Conservation (phyloP, 1,140 invertebrate species). For the Bombus turneri region DNA sequence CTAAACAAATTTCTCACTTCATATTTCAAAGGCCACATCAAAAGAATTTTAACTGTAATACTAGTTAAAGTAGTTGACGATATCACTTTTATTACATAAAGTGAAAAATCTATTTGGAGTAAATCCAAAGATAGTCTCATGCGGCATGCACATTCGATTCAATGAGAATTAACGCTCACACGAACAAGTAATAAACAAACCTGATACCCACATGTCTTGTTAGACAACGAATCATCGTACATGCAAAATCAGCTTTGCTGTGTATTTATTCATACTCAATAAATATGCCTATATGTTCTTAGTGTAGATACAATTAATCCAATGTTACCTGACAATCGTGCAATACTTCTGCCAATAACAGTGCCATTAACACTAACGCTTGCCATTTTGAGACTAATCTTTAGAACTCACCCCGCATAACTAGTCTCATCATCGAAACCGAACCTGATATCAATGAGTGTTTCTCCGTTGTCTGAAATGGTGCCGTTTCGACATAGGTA, state of each 20-base stretch:
- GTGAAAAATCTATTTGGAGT: background rate
- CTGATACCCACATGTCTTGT: background rate
- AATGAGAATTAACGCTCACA: no score
- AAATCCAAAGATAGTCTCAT: slow-evolving; percentile 65
- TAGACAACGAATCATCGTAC: background rate
- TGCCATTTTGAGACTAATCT: slow-evolving; percentile 47
- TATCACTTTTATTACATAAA: background rate
- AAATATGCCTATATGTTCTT: background rate
- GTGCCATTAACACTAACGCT: background rate
- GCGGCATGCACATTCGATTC: slow-evolving; percentile 3
- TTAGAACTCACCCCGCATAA: slow-evolving; percentile 59
- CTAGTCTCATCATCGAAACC: slow-evolving; percentile 34
- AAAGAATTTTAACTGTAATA: background rate
- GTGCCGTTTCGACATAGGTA: slow-evolving; percentile 87
- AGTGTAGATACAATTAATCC: background rate
- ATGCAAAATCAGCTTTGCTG: background rate
- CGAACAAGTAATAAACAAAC: background rate
- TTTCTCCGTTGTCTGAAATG: slow-evolving; percentile 87
- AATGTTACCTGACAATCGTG: background rate
- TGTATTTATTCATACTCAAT: background rate
- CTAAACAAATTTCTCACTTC: background rate
- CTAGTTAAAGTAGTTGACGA: no score
- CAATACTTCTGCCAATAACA: background rate
- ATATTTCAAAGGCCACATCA: background rate
- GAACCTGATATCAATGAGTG: slow-evolving; percentile 89